Evolutionary conservation across 2,888 invertebrate genomes (phyloP).

Genomic region (Alviniconcha strummeri): DNA sequence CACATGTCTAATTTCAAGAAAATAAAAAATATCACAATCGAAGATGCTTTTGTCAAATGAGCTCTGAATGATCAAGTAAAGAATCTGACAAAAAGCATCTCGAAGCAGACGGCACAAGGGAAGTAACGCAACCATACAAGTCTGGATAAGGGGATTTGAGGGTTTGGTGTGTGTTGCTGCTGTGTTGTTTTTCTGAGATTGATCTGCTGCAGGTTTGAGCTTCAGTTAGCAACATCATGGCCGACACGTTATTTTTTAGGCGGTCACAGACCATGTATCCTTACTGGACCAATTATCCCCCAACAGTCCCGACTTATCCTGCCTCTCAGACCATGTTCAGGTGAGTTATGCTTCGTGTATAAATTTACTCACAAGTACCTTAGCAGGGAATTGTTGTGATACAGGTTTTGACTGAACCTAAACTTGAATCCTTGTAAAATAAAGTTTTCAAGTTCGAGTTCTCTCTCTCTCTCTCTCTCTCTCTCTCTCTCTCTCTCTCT

Average conservation of each 20-base stretch:
- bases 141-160: background rate
- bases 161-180: background rate
- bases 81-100: background rate
- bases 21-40: too few relatives aligned
- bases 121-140: background rate
- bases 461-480: constrained; percentile 10
- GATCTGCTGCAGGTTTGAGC: background rate
- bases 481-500: constrained; percentile 11
- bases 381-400: too few relatives aligned
- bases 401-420: too few relatives aligned
- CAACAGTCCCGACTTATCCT: constrained; percentile 69
- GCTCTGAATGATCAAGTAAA: background rate
- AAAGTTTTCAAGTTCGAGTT: too few relatives aligned
- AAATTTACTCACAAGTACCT: too few relatives aligned
- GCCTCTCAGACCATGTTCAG: constrained; percentile 70
- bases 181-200: background rate
- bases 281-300: constrained; percentile 68
- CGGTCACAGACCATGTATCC: constrained; percentile 63
- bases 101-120: constrained; percentile 26
- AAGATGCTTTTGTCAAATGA: too few relatives aligned
- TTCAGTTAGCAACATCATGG: constrained; percentile 44
- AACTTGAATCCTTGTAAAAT: too few relatives aligned
- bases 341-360: constrained; percentile 44
- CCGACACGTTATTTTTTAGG: constrained; percentile 62
- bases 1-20: too few relatives aligned